Evolutionary conservation across 2,113 vertebrate species (phyloP).

Genomic region (Rhegmatorhina hoffmannsi): DNA sequence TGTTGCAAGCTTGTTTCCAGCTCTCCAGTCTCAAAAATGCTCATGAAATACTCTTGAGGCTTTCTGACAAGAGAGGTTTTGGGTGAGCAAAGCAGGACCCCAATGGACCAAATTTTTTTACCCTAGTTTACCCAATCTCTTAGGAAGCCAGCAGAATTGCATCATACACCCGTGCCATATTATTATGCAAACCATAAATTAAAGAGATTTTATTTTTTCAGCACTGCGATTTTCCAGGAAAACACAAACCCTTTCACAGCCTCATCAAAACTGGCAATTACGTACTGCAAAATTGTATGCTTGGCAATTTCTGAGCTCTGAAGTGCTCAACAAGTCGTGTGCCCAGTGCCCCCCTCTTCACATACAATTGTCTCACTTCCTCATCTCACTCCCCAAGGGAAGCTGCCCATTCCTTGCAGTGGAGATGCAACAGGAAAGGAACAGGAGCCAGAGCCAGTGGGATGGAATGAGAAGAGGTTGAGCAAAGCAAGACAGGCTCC

Average conservation of each 20-base stretch:
- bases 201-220: neutral
- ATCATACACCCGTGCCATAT: neutral
- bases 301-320: neutral
- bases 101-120: neutral
- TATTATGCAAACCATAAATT: conserved; percentile 27
- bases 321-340: rapidly evolving
- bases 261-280: neutral
- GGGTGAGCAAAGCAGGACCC: neutral
- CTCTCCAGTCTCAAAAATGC: neutral
- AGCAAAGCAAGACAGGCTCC: neutral
- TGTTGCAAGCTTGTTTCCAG: neutral
- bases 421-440: neutral
- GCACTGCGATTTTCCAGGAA: neutral
- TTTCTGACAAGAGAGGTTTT: neutral
- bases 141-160: neutral
- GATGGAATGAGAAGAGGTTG: neutral
- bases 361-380: neutral
- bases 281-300: neutral
- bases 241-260: neutral
- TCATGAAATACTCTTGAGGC: neutral
- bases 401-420: neutral
- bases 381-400: neutral
- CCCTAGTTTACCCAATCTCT: neutral
- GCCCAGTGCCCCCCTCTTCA: neutral
- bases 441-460: neutral